Conservation (phyloP, 1,140 invertebrate genomes). For the Hypsibius dujardini region DNA sequence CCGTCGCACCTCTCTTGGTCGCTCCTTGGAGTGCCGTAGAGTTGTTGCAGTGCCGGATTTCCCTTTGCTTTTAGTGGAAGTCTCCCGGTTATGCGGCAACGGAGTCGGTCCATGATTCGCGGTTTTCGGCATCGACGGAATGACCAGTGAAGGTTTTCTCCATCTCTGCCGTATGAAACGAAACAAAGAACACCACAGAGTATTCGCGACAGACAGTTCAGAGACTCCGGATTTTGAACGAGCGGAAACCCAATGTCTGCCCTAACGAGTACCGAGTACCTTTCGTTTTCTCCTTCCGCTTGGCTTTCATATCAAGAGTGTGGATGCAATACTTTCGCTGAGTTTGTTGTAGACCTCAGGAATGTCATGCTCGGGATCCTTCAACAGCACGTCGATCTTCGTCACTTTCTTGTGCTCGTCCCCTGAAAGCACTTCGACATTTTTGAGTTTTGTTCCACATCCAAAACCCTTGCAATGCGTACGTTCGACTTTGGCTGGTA, state of each 20-base stretch:
- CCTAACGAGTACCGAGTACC: too few relatives aligned
- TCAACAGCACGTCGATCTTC: neutral
- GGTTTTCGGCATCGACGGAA: neutral
- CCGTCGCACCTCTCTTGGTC: too few relatives aligned
- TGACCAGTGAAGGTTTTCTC: too few relatives aligned
- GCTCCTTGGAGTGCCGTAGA: neutral
- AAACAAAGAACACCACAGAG: neutral
- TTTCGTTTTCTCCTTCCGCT: neutral
- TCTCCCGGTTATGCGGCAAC: neutral
- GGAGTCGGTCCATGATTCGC: neutral
- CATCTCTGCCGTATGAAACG: too few relatives aligned
- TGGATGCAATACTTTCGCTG: neutral
- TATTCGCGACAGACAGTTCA: neutral
- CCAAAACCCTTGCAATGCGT: neutral
- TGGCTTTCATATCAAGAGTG: neutral
- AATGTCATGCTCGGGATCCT: neutral
- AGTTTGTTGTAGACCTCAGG: neutral
- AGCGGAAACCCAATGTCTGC: too few relatives aligned
- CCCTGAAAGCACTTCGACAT: neutral
- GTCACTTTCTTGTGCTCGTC: neutral
- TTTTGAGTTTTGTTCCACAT: neutral
- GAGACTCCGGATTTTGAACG: neutral
- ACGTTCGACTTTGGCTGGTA: neutral
- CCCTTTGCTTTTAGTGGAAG: neutral
- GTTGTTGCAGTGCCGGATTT: neutral